Evolutionary conservation across 2,888 invertebrate species (phyloP), one percentile per base, ranked within the genome.

Genomic region (Oxycera nigricornis): DNA sequence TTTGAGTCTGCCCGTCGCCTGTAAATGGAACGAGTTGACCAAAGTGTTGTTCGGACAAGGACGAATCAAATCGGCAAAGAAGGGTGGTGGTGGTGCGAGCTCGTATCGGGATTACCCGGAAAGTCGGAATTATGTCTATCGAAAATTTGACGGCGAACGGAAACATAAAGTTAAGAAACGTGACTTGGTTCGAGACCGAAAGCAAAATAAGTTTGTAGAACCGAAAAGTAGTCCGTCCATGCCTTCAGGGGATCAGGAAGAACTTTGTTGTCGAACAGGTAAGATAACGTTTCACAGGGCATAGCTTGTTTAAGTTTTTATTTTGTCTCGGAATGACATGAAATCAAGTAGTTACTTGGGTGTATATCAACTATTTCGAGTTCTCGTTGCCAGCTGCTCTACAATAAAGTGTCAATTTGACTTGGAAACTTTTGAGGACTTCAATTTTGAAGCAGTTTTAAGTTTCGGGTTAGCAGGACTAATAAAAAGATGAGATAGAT

Each of bases 111-210:
- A 62, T 50, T 22, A 41, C 46, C 30, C 52, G 62, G 61, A 31
- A 61, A 73, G 59, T 57, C 62, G 28, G 35, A 39, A 70, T 39
- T 61, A 59, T 50, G 62, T 52, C 39, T 73, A 59, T 75, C 61
- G 76, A 31, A 78, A 77, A 68, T 79, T 76, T 57, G 74, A 76
- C 35, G 76, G 76, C 61, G 79, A 79, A 72, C 76, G 77, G 22
- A 77, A 78, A 72, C 78, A 77, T 50, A 78, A 78, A 77, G 52
- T 79, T 30, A 77, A 78, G 68, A 79, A 79, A 75, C 77, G 77
- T 41, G 79, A 79, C 74, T 72, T 79, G 73, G 72, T 77, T 46
- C 72, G 73, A 26, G 73, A 46, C 1, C 30, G 30, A 70, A 17
- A 6, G 31, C 30, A 70, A 31, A 52, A 52, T n/a, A n/a, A 3